Evolutionary conservation across 2,888 invertebrate genomes (phyloP), one percentile per base, ranked within the genome.

Genomic region (Microplitis deprimator): DNA sequence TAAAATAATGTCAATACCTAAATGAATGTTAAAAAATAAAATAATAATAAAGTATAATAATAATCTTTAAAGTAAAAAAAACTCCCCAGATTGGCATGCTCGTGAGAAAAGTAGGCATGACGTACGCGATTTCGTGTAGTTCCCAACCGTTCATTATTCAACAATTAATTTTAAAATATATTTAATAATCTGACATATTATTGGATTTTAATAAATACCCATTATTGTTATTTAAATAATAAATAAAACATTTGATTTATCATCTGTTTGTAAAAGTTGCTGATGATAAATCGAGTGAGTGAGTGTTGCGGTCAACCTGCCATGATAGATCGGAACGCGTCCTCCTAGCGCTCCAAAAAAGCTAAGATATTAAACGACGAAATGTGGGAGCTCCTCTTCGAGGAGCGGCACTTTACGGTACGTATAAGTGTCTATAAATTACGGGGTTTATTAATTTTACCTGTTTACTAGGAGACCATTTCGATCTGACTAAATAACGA

Each of bases 251-350:
- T 40, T 60, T 16, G 68, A 50, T 41, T 38, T n/a, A 39, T 60
- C 68, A 39, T 73, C 39, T 17, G 29, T 6, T 38, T 7, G 39
- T 38, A 39, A 65, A 20, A 50, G 17, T 29, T 13, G 59, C 59
- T 73, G 64, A 41, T 40, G 16, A 40, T 62, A 39, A 38, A 50
- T 79, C 77, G 77, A 74, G 72, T 75, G 79, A 82, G 84, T 86
- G 84, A 82, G 83, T 83, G 82, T 79, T 80, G 82, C 82, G 85
- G 84, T 83, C 85, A 84, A 86, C 85, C 88, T 87, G 89, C 89
- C 89, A 89, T 89, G 89, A 88, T 89, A 88, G 88, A 85, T 87
- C 86, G 84, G 85, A 87, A 83, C 87, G 88, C 88, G 89, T 89
- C 87, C 85, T 85, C 85, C 82, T 81, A 82, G 80, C 84, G 83